A percentile compares a stretch with the other conserved stretches of the same genome.
These are phyloP conservation scores for Odontesthes bonariensis DNA, from an alignment of 2,113 vertebrate genomes.

Conservation along the genomic window DNA sequence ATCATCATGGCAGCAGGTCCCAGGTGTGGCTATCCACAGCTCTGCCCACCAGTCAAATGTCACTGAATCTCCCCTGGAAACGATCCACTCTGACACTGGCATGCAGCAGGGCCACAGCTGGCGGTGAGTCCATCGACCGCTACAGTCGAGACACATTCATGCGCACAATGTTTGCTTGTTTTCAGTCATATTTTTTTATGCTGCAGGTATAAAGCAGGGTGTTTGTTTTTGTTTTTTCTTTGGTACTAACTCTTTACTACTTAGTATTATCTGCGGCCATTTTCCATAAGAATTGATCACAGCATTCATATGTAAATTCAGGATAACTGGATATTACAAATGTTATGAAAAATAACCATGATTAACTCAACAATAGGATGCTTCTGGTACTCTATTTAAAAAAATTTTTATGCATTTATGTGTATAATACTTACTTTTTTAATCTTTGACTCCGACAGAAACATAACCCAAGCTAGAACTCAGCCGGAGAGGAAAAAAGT, in stretches of 20 bases:
- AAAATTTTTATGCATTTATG: no score
- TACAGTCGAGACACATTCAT: background rate
- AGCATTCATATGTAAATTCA: no score
- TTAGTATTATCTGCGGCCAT: no score
- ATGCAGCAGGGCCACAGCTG: conserved; percentile 91
- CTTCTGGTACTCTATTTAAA: no score
- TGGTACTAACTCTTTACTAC: no score
- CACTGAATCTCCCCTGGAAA: conserved; percentile 79
- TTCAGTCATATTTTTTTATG: background rate
- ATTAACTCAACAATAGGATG: no score
- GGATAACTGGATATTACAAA: no score
- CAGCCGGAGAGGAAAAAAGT: conserved; percentile 87
- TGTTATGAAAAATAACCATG: no score
- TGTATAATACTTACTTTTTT: conserved; percentile 74
- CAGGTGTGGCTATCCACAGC: conserved; percentile 93
- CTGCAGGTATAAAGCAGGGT: background rate
- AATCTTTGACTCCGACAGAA: conserved; percentile 81
- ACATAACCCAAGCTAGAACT: conserved; percentile 77
- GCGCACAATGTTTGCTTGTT: background rate
- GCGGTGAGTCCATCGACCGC: conserved; percentile 83
- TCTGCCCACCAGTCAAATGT: conserved; percentile 90
- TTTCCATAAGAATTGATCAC: no score
- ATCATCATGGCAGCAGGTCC: conserved; percentile 96
- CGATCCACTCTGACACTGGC: conserved; percentile 86
- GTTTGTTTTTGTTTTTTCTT: no score